Base-by-base conservation (phyloP, 2,113 vertebrate species). In the Phylloscopus whistleri region DNA sequence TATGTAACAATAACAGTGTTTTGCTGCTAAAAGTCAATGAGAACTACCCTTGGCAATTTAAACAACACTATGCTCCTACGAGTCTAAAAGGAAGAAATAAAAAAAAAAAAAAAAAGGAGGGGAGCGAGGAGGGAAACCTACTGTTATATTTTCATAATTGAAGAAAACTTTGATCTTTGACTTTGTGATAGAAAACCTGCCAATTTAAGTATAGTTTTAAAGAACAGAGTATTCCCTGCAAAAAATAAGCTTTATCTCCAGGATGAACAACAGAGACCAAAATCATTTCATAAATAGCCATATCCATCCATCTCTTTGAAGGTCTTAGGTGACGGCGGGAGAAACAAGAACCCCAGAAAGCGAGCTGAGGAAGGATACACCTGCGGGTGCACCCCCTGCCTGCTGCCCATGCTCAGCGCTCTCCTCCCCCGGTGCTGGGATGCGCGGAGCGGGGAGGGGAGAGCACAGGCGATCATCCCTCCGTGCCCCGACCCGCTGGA, bases 61-160 rank as follows among this genome's bases (percentile, higher is more conserved):
- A 91, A 89, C 27, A 91, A 31, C 21, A 20, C 26, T 30, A 4
- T 7, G 16, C 9, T 44, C 21, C 33, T 59, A 22, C 14, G 4
- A 80, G 39, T 27, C 39, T 23, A 18, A 73, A 24, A 26, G 33
- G 7, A 3, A 4, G 39, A 23, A 30, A 48, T 26, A 27, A 8
- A 49, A 28, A 53, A 28, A 10, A 18, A 13, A 13, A 20, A 31
- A 31, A 19, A 13, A 2, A 3, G 2, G 10, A 3, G 4, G 7
- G 7, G 3, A 17, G 14, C 0, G 3, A 77, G 9, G 3, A 6
- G 4, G 19, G 1, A 41, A 18, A 19, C 24, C 22, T 49, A 31
- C 55, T 35, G 46, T 24, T 73, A 13, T 22, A 48, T 58, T 63
- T 91, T 68, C 83, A 56, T 82, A 75, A 94, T 18, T 77, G 46